A percentile compares a stretch with the other conserved stretches of the same genome.
Conservation (phyloP, 1,140 invertebrate genomes). For the Hypothenemus hampei region DNA sequence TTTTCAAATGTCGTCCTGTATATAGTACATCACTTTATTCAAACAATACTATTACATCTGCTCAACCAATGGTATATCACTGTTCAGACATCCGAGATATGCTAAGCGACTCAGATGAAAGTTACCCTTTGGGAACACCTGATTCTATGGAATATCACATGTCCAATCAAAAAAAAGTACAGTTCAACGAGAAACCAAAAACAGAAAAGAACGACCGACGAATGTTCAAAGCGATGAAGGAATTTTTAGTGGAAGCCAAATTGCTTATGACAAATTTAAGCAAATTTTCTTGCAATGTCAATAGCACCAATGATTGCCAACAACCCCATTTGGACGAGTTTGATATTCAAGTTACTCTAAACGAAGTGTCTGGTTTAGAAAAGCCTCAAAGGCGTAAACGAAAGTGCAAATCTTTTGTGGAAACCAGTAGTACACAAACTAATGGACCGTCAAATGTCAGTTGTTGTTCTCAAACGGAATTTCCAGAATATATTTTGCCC, state of each 20-base stretch:
- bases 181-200: constrained; percentile 24
- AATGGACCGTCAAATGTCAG: constrained; percentile 13
- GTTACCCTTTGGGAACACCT: constrained; percentile 14
- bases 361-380: constrained; percentile 26
- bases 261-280: constrained; percentile 39
- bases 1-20: no score
- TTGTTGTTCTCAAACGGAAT: constrained; percentile 20
- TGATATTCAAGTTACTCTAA: constrained; percentile 38
- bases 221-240: constrained; percentile 40
- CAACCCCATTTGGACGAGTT: constrained; percentile 29
- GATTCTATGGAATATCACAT: constrained; percentile 39
- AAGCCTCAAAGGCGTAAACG: not conserved
- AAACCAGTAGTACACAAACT: constrained; percentile 18
- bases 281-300: constrained; percentile 11
- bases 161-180: constrained; percentile 35
- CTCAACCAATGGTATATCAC: not conserved
- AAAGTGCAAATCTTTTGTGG: constrained; percentile 12
- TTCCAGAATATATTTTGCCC: constrained; percentile 13
- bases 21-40: no score
- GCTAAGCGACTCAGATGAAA: constrained; percentile 4
- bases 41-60: no score
- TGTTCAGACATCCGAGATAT: not conserved
- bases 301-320: not conserved
- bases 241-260: constrained; percentile 43
- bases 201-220: constrained; percentile 27